Evolutionary conservation across 2,797 vertebrate species (phyloP).

Genomic region (Ctenosaura bakeri): DNA sequence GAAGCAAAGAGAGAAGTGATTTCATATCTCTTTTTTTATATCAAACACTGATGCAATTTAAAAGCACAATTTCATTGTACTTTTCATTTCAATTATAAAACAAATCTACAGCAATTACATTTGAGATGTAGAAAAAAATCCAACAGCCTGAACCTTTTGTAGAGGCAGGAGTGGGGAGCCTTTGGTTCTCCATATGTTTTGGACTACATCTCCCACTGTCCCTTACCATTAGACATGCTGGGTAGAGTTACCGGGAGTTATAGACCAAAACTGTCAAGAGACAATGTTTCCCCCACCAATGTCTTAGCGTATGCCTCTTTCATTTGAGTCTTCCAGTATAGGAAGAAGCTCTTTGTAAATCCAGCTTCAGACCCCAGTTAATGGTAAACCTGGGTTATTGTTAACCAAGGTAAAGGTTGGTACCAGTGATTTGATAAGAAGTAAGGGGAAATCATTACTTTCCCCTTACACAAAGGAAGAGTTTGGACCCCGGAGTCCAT

Average conservation of each 20-base stretch:
- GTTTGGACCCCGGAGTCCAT: no score
- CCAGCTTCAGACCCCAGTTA: neutral
- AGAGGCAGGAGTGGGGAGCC: no score
- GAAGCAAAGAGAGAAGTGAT: neutral
- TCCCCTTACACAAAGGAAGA: no score
- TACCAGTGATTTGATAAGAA: neutral
- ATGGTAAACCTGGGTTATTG: neutral
- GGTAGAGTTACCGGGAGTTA: no score
- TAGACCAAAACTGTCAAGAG: no score
- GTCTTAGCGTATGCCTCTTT: neutral
- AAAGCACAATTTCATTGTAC: neutral
- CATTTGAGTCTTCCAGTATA: neutral
- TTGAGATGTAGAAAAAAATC: neutral
- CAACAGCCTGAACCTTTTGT: neutral
- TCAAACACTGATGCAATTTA: neutral
- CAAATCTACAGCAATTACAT: neutral
- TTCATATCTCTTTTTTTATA: neutral
- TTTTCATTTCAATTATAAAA: neutral
- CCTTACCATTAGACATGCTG: no score
- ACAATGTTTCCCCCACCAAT: neutral
- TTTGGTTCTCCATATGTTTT: no score
- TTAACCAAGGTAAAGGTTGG: neutral
- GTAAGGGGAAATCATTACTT: neutral
- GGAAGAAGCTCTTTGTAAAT: neutral
- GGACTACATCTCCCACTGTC: no score